These are phyloP conservation scores for Fratercula arctica DNA, from an alignment of 2,797 vertebrate species.

Conservation along the genomic window DNA sequence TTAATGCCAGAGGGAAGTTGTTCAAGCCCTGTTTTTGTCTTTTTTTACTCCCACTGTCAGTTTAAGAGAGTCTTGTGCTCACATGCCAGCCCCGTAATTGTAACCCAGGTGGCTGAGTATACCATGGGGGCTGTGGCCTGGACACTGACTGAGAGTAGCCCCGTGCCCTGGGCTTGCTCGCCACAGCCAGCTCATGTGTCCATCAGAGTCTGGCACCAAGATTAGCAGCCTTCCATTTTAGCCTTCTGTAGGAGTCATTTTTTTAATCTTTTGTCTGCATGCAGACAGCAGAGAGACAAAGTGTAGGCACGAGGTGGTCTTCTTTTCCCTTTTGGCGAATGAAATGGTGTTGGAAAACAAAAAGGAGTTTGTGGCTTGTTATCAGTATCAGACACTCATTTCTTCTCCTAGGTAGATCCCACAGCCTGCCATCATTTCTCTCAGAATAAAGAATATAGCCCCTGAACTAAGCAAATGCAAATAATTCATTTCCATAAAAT, in stretches of 20 bases:
- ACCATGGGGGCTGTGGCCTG: fast-evolving
- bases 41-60: not conserved
- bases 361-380: not conserved
- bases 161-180: fast-evolving
- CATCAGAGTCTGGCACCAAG: not conserved
- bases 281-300: not conserved
- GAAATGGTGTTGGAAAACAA: not conserved
- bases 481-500: not conserved
- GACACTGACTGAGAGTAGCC: not conserved
- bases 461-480: not conserved
- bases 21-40: not conserved
- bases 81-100: fast-evolving
- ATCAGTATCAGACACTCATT: not conserved
- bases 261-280: not conserved
- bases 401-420: not conserved
- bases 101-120: not conserved
- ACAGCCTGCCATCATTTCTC: not conserved
- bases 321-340: not conserved
- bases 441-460: not conserved
- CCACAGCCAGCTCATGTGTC: fast-evolving
- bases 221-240: not conserved
- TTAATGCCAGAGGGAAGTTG: not conserved
- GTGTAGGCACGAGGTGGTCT: fast-evolving
- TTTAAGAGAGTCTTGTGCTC: not conserved
- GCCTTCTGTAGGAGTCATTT: not conserved